Conservation (phyloP, 2,113 vertebrate species). For the Atherinomorus stipes region DNA sequence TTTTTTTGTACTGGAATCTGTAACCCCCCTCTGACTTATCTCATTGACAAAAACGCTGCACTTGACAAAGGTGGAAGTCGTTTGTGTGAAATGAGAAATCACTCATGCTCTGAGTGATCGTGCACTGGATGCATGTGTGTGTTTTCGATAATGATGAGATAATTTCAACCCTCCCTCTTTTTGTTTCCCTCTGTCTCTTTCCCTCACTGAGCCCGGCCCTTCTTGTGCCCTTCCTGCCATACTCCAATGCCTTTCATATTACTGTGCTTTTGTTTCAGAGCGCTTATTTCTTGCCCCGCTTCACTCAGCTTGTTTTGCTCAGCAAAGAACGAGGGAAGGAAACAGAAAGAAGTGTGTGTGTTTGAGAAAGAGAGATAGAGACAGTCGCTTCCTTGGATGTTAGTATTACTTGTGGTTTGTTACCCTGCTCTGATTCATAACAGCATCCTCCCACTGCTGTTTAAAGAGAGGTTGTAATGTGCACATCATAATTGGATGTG, state of each 20-base stretch:
- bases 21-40: slow-evolving; percentile 29
- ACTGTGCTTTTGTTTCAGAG: slow-evolving; percentile 71
- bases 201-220: slow-evolving; percentile 33
- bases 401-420: slow-evolving; percentile 62
- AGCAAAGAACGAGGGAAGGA: slow-evolving; percentile 35
- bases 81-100: slow-evolving; percentile 73
- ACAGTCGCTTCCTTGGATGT: slow-evolving; percentile 45
- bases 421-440: slow-evolving; percentile 67
- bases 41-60: slow-evolving; percentile 46
- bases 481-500: slow-evolving; percentile 72
- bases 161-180: slow-evolving; percentile 45
- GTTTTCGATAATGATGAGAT: slow-evolving; percentile 64
- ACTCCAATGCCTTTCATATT: slow-evolving; percentile 73
- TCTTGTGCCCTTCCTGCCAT: slow-evolving; percentile 56
- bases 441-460: slow-evolving; percentile 60
- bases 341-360: not conserved
- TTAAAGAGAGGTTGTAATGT: slow-evolving; percentile 59
- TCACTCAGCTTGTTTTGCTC: slow-evolving; percentile 60
- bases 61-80: slow-evolving; percentile 60
- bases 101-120: slow-evolving; percentile 60
- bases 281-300: slow-evolving; percentile 71
- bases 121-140: slow-evolving; percentile 18
- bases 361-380: slow-evolving; percentile 30
- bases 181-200: slow-evolving; percentile 23
- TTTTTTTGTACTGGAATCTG: not conserved